Evolutionary conservation across 92 coral and sea anemone genomes (phyloP).

Genomic region (Siderastrea radians): DNA sequence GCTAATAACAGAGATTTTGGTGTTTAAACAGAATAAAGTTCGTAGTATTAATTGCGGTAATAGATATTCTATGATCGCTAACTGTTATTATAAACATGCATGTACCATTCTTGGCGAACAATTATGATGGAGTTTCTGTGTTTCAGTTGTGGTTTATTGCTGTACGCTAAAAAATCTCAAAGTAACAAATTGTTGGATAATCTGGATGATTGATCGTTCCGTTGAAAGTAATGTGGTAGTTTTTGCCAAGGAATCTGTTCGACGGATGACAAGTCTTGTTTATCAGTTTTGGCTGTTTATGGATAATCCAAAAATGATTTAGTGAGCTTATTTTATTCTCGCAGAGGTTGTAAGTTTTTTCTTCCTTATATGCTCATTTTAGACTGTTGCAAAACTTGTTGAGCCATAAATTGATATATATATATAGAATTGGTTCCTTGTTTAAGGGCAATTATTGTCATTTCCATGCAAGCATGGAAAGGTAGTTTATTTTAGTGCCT

Average conservation of each 20-base stretch:
- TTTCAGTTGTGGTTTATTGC: not conserved
- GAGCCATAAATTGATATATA: not conserved
- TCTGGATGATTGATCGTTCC: not conserved
- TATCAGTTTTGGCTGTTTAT: not conserved
- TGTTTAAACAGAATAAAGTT: conserved; percentile 8
- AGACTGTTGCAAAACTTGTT: not conserved
- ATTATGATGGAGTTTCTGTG: not conserved
- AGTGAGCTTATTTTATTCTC: not conserved
- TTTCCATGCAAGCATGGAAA: too few relatives aligned
- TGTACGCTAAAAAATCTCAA: not conserved
- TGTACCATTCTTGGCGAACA: not conserved
- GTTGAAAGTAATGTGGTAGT: not conserved
- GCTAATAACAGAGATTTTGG: conserved; percentile 6
- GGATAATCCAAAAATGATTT: not conserved
- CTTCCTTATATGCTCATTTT: not conserved
- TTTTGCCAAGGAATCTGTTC: not conserved
- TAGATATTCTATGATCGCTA: conserved; percentile 25
- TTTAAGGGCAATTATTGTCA: too few relatives aligned
- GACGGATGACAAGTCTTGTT: not conserved
- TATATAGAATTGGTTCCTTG: not conserved
- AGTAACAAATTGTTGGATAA: not conserved
- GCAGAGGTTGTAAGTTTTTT: too few relatives aligned
- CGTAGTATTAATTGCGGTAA: not conserved
- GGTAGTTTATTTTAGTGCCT: too few relatives aligned
- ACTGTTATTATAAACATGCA: conserved; percentile 8